phyloP scores from a whole-genome alignment of 2,888 invertebrate species.

The Pseudococcus viburni region DNA sequence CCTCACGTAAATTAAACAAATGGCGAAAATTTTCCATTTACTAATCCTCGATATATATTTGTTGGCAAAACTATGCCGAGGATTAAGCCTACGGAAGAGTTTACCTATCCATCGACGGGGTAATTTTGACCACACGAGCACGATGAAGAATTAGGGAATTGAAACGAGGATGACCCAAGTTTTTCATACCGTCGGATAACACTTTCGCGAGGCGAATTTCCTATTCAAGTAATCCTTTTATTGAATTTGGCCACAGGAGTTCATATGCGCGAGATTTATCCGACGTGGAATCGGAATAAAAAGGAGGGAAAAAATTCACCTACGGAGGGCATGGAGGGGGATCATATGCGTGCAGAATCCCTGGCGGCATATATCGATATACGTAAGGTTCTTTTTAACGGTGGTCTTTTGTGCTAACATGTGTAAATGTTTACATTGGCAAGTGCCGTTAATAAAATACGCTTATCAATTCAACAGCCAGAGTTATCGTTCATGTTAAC shows the following conservation, averaged over 20 bases:
- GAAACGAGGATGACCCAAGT: not conserved
- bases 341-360: not conserved
- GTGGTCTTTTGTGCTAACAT: slow-evolving; percentile 41
- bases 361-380: slow-evolving; percentile 34
- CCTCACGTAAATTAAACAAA: too few species aligned
- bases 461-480: slow-evolving; percentile 63
- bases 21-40: too few species aligned
- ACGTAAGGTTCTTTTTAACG: slow-evolving; percentile 29
- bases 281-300: not conserved
- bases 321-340: not conserved
- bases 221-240: not conserved
- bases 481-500: slow-evolving; percentile 63
- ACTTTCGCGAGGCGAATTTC: not conserved
- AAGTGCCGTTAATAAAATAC: slow-evolving; percentile 59
- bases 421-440: slow-evolving; percentile 58
- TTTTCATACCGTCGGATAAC: not conserved
- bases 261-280: not conserved
- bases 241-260: not conserved
- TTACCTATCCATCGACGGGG: too few species aligned
- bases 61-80: too few species aligned
- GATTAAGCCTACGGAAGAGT: too few species aligned
- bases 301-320: not conserved
- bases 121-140: too few species aligned
- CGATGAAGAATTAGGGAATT: too few species aligned
- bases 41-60: too few species aligned